A percentile compares a stretch with the other conserved stretches of the same genome.
phyloP scores from a whole-genome alignment of 2,888 invertebrate genomes.

The Dorcus hopei region DNA sequence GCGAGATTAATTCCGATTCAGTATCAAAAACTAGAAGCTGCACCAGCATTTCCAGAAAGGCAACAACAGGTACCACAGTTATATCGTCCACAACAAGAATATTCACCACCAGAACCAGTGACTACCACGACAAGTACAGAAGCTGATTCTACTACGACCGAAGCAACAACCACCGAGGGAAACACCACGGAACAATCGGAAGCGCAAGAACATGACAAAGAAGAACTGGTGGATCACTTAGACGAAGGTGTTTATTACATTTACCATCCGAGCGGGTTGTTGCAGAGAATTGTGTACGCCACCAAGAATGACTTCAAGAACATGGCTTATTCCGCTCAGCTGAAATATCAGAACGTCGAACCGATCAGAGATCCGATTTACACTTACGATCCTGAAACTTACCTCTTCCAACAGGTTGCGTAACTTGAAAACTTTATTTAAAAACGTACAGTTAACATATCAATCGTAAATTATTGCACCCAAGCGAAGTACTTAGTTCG shows the following conservation, averaged over 20 bases:
- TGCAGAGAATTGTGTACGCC: slow-evolving; percentile 61
- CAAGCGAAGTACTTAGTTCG: too few species aligned
- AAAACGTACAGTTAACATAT: neutral
- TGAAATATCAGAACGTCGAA: slow-evolving; percentile 62
- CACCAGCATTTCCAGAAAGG: slow-evolving; percentile 12
- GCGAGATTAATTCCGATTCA: neutral
- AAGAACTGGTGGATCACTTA: slow-evolving; percentile 21
- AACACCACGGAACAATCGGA: slow-evolving; percentile 15
- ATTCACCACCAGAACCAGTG: slow-evolving; percentile 44
- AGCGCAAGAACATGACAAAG: slow-evolving; percentile 8
- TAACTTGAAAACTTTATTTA: neutral
- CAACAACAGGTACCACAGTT: slow-evolving; percentile 5
- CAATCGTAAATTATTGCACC: too few species aligned
- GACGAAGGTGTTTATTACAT: slow-evolving; percentile 62
- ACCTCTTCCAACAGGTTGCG: slow-evolving; percentile 25
- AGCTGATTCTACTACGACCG: slow-evolving; percentile 27
- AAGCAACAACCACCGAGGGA: slow-evolving; percentile 21
- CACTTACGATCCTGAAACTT: slow-evolving; percentile 47
- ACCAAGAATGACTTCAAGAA: slow-evolving; percentile 54
- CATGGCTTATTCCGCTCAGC: slow-evolving; percentile 63
- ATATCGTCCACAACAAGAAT: slow-evolving; percentile 38
- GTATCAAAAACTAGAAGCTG: slow-evolving; percentile 8
- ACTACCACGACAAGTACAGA: slow-evolving; percentile 49
- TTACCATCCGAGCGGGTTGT: slow-evolving; percentile 60
- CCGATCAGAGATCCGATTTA: slow-evolving; percentile 63